Evolutionary conservation across 2,888 invertebrate genomes (phyloP), one percentile per base, ranked within the genome.

Genomic region (Plebejus melissa): DNA sequence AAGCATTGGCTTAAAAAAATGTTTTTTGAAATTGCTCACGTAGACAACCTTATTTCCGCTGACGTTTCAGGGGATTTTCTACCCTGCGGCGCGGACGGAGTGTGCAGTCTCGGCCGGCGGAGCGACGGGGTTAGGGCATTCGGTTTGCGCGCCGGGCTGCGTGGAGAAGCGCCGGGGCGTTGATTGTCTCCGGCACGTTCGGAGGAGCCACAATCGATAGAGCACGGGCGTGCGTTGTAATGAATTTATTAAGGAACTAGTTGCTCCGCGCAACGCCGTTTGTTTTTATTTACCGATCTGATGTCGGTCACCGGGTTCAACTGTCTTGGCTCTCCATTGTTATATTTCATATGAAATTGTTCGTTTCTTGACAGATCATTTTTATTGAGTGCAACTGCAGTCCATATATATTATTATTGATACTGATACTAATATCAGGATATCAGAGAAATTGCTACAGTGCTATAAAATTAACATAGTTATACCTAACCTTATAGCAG

Each of bases 161-260:
- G 92, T 91, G 88, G 88, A 90, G 91, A 91, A 92, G 92, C 92
- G 90, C 90, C 88, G 89, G 86, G 87, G 90, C 90, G 89, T 87
- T 90, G 91, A 92, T 92, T 92, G 92, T 92, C 89, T 91, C 86
- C 85, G 91, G 91, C 92, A 92, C 92, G 92, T 92, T 90, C 91
- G 90, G 83, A 90, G 90, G 90, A 90, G 89, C 90, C 90, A 90
- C 91, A 92, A 92, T 92, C 92, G 92, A 92, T 92, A 91, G 90
- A 89, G 91, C 92, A 92, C 92, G 92, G 87, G 90, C 90, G 91
- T 89, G 91, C 91, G 91, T 90, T 88, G 90, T 91, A 91, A 92
- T 92, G 91, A 92, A 92, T 92, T 91, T 91, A 92, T 92, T 91
- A 92, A 84, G 82, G 86, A 86, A 88, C 86, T 86, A 87, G 83